Base-by-base conservation (phyloP, 2,113 vertebrate genomes). In the Bambusicola thoracicus region DNA sequence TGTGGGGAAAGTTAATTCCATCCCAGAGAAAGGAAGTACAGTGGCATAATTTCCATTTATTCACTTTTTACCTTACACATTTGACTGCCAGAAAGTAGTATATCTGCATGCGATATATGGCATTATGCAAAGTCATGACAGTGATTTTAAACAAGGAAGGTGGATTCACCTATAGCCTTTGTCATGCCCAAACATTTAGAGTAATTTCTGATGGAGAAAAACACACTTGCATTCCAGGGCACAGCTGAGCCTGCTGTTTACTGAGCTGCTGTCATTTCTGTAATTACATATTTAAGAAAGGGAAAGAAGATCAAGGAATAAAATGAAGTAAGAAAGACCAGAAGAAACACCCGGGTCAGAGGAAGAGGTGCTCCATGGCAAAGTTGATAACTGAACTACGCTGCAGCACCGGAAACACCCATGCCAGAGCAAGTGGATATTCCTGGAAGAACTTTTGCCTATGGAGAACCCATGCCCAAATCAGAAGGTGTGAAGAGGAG, bases 361-460 rank as follows among this genome's bases (percentile, higher is more conserved):
- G 24, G 14, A 66, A 20, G 25, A 72, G 32, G 11, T 65, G 16
- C 34, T 63, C 34, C 24, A 25, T 10, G 19, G 24, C 36, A 21
- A 34, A 70, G 34, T 24, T 62, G 46, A 43, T 36, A 51, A 25
- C 24, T 51, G 24, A 58, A 13, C 16, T 48, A 30, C 30, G 41
- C 19, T 36, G 32, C 17, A 84, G 36, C 32, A 41, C 22, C 25
- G 17, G 27, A 43, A 58, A 8, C 15, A 70, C 58, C 9, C 1
- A 0, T 0, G 1, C 17, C 9, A 30, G 12, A 76, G 46, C 29
- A 56, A 41, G 56, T 15, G 13, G 17, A 32, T 49, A 49, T 40
- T 72, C 34, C 48, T 49, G n/a, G 36, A 70, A 41, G 34, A 70
- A 59, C 36, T 59, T 38, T 59, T 30, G 17, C 18, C 22, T 14